Percentiles rank a stretch among this genome's conserved stretches.
Conservation (phyloP, 1,140 invertebrate genomes). For the Ips typographus region DNA sequence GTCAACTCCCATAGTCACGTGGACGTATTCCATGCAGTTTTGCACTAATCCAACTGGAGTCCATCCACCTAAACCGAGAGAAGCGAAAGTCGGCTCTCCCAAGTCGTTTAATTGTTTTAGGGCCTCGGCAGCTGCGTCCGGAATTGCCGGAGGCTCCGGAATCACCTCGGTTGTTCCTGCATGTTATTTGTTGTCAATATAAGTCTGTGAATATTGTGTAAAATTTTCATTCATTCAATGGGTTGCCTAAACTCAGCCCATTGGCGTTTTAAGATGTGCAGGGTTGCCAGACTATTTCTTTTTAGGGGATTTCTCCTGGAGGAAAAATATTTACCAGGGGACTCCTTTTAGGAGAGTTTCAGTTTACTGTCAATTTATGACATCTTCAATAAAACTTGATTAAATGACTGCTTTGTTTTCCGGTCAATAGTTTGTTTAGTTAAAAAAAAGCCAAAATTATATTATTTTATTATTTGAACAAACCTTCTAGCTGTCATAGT, state of each 20-base stretch:
- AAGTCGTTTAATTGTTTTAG: slow-evolving; percentile 55
- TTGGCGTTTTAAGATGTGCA: not conserved
- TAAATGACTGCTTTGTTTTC: no score
- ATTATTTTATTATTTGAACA: no score
- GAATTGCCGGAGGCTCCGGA: slow-evolving; percentile 52
- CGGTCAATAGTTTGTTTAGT: no score
- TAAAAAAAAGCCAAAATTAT: no score
- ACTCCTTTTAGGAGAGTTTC: no score
- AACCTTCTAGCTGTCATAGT: no score
- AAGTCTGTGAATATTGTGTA: not conserved
- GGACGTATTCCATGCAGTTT: slow-evolving; percentile 76
- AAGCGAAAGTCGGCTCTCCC: slow-evolving; percentile 76
- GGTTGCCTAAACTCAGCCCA: not conserved
- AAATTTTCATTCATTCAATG: not conserved
- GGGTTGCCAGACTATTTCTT: not conserved
- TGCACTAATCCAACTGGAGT: slow-evolving; percentile 79
- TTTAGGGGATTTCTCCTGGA: not conserved
- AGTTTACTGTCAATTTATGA: no score
- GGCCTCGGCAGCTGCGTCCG: slow-evolving; percentile 49
- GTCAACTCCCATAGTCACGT: slow-evolving; percentile 73
- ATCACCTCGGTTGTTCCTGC: slow-evolving; percentile 13
- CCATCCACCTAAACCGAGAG: slow-evolving; percentile 78
- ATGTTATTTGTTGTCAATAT: not conserved
- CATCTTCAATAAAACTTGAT: no score
- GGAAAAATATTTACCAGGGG: no score